Conservation (phyloP, 2,888 invertebrate species). For the Teleiodes luculella region DNA sequence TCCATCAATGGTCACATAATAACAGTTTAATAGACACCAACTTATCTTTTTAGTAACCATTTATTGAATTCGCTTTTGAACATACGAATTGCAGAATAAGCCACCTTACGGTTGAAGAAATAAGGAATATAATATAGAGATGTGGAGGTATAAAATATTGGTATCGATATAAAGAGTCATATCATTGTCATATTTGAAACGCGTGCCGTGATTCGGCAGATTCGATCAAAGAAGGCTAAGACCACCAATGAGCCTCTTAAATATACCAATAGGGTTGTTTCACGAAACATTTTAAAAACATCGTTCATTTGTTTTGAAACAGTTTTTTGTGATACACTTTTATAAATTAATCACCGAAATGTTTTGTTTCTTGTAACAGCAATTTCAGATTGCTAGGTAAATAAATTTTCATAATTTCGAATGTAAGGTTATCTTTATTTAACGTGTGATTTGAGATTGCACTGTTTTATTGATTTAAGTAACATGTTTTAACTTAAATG, state of each 20-base stretch:
- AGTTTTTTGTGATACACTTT: too few species aligned
- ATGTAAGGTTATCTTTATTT: too few species aligned
- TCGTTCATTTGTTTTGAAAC: too few species aligned
- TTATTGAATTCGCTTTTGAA: slow-evolving; percentile 10
- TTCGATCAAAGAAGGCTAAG: slow-evolving; percentile 67
- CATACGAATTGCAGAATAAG: slow-evolving; percentile 2
- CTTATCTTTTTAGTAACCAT: slow-evolving; percentile 52
- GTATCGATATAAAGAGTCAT: slow-evolving; percentile 48
- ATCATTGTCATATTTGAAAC: slow-evolving; percentile 74
- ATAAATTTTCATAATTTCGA: too few species aligned
- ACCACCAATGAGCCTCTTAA: slow-evolving; percentile 69
- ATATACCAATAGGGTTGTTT: slow-evolving; percentile 31
- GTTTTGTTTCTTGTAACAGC: too few species aligned
- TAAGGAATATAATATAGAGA: not conserved
- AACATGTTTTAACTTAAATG: too few species aligned
- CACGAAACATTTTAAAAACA: not conserved
- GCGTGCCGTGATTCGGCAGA: slow-evolving; percentile 76
- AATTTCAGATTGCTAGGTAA: too few species aligned
- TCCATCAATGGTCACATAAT: slow-evolving; percentile 66
- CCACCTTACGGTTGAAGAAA: not conserved
- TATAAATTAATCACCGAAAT: too few species aligned
- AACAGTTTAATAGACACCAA: slow-evolving; percentile 73
- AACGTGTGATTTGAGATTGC: too few species aligned
- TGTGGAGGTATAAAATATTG: not conserved
- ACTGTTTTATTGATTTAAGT: too few species aligned